phyloP scores from a whole-genome alignment of 1,140 invertebrate genomes.

The Drosophila parvula region DNA sequence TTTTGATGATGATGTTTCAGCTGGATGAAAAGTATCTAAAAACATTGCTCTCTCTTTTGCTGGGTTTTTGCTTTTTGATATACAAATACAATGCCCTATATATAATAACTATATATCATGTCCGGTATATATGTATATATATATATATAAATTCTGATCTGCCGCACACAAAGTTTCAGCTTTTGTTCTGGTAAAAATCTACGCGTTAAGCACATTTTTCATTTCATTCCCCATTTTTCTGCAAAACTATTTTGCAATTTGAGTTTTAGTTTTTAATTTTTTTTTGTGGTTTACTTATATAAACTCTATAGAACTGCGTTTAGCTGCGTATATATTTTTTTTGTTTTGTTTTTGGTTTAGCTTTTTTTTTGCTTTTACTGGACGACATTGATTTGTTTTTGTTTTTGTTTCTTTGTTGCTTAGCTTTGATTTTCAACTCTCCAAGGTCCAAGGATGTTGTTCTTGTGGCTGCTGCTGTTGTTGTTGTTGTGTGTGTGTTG shows the following conservation, averaged over 20 bases:
- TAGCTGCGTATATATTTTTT: constrained; percentile 58
- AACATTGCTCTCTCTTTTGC: constrained; percentile 64
- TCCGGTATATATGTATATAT: constrained; percentile 48
- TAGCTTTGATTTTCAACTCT: constrained; percentile 79
- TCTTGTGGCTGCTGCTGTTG: constrained; percentile 24
- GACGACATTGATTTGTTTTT: constrained; percentile 72
- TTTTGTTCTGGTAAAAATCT: constrained; percentile 79
- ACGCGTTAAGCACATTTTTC: constrained; percentile 72
- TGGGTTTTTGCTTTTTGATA: constrained; percentile 55
- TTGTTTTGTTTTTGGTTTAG: constrained; percentile 45
- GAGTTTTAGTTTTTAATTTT: constrained; percentile 52
- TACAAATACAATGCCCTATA: constrained; percentile 76
- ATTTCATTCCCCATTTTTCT: constrained; percentile 32
- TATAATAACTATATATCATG: constrained; percentile 71
- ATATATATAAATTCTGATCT: constrained; percentile 75
- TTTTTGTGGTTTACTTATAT: constrained; percentile 50
- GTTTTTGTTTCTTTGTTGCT: constrained; percentile 51
- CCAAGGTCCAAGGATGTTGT: constrained; percentile 49
- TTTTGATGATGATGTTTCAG: constrained; percentile 40
- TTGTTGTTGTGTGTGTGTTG: constrained; percentile 46
- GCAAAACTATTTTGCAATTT: constrained; percentile 70
- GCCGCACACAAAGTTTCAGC: constrained; percentile 78
- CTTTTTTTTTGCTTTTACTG: constrained; percentile 57
- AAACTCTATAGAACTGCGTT: constrained; percentile 61
- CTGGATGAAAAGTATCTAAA: constrained; percentile 63